Evolutionary conservation across 30 jellyfish, hydroid and myxozoan species (phyloP).

Genomic region (Turritopsis dohrnii): DNA sequence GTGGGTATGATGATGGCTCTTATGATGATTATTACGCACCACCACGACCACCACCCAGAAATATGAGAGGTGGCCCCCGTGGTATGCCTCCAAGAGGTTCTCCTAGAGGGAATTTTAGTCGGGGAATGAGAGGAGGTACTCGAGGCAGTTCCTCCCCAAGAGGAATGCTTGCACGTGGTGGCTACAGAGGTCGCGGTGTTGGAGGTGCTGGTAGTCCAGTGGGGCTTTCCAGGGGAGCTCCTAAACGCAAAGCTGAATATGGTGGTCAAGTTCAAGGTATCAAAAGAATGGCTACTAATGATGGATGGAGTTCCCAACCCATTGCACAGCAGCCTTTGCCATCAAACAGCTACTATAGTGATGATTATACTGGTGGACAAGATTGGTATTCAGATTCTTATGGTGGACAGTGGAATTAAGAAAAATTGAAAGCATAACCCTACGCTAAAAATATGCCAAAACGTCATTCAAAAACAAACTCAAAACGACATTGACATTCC

Average conservation of each 20-base stretch:
- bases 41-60: conserved; percentile 27
- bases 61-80: conserved; percentile 52
- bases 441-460: background rate
- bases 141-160: conserved; percentile 51
- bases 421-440: background rate
- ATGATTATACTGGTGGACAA: conserved; percentile 75
- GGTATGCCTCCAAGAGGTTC: conserved; percentile 53
- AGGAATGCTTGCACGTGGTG: conserved; percentile 52
- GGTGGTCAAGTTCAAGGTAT: conserved; percentile 36
- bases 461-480: background rate
- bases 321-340: conserved; percentile 93
- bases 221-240: conserved; percentile 55
- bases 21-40: conserved; percentile 50
- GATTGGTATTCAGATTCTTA: conserved; percentile 96
- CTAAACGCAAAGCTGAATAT: conserved; percentile 72
- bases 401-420: conserved; percentile 89
- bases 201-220: conserved; percentile 55
- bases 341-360: conserved; percentile 52
- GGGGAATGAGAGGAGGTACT: conserved; percentile 49
- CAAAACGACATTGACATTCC: background rate
- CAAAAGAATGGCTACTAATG: conserved; percentile 48
- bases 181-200: conserved; percentile 35
- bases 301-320: conserved; percentile 97
- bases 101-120: conserved; percentile 32
- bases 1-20: conserved; percentile 52